A percentile compares a stretch with the other conserved stretches of the same genome.
These are phyloP conservation scores for Steinernema scapterisci DNA, from an alignment of 2,888 invertebrate species.

Conservation along the genomic window DNA sequence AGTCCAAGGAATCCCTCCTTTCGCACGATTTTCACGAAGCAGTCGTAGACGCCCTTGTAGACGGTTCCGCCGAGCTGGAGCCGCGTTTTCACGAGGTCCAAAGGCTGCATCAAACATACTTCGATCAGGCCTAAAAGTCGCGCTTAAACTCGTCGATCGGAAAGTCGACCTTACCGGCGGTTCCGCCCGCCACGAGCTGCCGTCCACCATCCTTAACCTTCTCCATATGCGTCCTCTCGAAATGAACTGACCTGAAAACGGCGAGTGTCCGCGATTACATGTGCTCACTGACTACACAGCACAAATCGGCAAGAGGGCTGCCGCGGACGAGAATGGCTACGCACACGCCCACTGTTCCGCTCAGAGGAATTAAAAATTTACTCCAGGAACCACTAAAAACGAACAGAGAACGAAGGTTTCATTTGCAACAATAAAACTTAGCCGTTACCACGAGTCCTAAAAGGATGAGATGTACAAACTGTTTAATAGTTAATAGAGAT, in stretches of 20 bases:
- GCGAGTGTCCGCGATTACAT: neutral
- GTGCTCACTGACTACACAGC: neutral
- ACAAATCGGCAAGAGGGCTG: neutral
- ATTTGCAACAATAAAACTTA: neutral
- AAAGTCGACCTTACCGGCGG: conserved; percentile 75
- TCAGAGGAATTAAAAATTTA: neutral
- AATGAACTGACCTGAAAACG: neutral
- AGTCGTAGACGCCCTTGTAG: conserved; percentile 79
- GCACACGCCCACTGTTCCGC: neutral
- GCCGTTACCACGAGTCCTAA: neutral
- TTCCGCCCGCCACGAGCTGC: conserved; percentile 85
- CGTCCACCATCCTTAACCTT: conserved; percentile 74
- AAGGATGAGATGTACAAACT: conserved; percentile 23
- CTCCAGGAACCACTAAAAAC: neutral
- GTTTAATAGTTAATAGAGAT: conserved; percentile 20
- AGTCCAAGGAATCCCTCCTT: conserved; percentile 76
- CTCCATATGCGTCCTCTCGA: conserved; percentile 34
- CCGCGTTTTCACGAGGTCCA: conserved; percentile 90
- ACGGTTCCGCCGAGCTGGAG: conserved; percentile 77
- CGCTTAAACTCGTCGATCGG: neutral
- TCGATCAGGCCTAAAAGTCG: conserved; percentile 77
- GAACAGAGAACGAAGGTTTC: neutral
- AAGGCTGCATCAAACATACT: conserved; percentile 92
- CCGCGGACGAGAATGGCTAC: neutral
- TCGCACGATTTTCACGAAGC: conserved; percentile 84